These are phyloP conservation scores for Lordiphosa mommai DNA, from an alignment of 1,140 invertebrate genomes.

Conservation along the genomic window DNA sequence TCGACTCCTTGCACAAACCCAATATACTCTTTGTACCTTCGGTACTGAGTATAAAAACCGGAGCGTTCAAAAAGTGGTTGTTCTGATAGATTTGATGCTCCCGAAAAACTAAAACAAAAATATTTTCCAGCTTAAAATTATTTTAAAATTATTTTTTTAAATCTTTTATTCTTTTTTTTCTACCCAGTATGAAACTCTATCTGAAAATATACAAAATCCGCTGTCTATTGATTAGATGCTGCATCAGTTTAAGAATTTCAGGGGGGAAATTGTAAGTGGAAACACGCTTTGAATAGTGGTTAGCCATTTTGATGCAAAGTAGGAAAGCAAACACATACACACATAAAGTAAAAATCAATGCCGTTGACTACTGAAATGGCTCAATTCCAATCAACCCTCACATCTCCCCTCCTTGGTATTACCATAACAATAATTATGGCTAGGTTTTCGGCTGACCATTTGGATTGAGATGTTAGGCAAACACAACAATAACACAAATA, in stretches of 20 bases:
- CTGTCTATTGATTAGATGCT: slow-evolving; percentile 5
- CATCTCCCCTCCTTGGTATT: slow-evolving; percentile 29
- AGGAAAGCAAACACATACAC: slow-evolving; percentile 48
- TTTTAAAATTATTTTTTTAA: too few relatives aligned
- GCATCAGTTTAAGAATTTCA: too few relatives aligned
- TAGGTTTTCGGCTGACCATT: slow-evolving; percentile 45
- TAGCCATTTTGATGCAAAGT: slow-evolving; percentile 67
- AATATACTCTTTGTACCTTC: too few relatives aligned
- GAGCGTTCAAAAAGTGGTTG: too few relatives aligned
- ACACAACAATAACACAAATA: slow-evolving; percentile 36
- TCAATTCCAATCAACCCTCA: slow-evolving; percentile 31
- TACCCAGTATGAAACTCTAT: too few relatives aligned
- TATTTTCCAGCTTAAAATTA: too few relatives aligned
- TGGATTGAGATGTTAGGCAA: slow-evolving; percentile 50
- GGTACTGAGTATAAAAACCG: too few relatives aligned
- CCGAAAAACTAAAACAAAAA: too few relatives aligned
- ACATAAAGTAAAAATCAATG: slow-evolving; percentile 50
- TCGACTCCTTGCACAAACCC: too few relatives aligned
- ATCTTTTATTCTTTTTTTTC: too few relatives aligned
- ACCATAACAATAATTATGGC: slow-evolving; percentile 75
- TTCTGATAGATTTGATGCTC: too few relatives aligned
- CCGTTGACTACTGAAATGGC: slow-evolving; percentile 23
- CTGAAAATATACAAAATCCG: slow-evolving; percentile 1
- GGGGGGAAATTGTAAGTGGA: background rate
- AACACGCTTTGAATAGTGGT: background rate